Evolutionary conservation across 2,888 invertebrate genomes (phyloP), one percentile per base, ranked within the genome.

Genomic region (Piscicola geometra): DNA sequence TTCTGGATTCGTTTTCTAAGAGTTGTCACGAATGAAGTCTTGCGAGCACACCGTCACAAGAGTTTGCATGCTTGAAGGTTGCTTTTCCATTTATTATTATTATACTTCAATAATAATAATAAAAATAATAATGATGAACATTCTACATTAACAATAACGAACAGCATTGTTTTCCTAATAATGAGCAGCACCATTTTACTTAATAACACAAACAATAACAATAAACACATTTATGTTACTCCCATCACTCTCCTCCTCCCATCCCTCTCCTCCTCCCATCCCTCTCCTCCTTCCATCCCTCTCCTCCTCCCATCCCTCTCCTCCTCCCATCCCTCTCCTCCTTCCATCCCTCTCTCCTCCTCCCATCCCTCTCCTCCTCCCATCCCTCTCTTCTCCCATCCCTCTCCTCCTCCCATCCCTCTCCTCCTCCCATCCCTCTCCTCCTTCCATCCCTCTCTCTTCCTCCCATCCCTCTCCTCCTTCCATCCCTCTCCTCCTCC

Each of bases 321-420:
- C 41, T 15, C 33, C 18, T 33, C 50, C 30, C 21, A 0, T 32
- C 30, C 56, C 1, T 25, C 32, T 41, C 5, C 73, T 18, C n/a
- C n/a, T 30, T 12, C 72, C 30, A 15, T 25, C 30, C 35, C 52
- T 33, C 36, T 1, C 56, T 68, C 75, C 64, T 33, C 35, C 66
- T 66, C 30, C 50, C 35, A 25, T 52, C 72, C 72, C 32, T 3
- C 56, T 52, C 56, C 72, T 52, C 56, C 56, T 52, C 50, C 41
- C 41, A 41, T 21, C 67, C 15, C 21, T 21, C 35, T 0, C 21
- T 30, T 30, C 1, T 28, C 1, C 67, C 35, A 32, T 67, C 67
- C 41, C 5, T 41, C 41, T 15, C 9, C 15, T 15, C 41, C 5
- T 41, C 41, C 41, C 5, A 9, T 15, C 41, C 15, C 41, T 15